phyloP scores from a whole-genome alignment of 2,113 vertebrate genomes.

The Hyaena hyaena region DNA sequence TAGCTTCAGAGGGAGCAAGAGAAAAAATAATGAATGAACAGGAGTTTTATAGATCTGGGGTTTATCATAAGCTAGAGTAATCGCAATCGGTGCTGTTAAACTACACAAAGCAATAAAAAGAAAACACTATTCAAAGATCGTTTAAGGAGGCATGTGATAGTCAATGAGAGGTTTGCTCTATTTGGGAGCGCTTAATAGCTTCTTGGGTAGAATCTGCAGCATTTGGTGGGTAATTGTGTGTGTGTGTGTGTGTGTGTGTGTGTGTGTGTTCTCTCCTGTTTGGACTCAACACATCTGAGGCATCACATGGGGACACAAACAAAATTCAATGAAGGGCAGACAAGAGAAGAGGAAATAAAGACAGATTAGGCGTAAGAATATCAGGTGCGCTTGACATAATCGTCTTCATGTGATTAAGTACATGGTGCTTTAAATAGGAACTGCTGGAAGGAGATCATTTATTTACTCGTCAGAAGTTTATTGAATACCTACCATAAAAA shows the following conservation, averaged over 20 bases:
- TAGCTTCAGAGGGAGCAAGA: constrained; percentile 75
- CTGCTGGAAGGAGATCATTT: constrained; percentile 26
- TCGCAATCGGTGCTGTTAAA: constrained; percentile 79
- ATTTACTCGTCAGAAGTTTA: constrained; percentile 60
- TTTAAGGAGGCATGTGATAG: constrained; percentile 82
- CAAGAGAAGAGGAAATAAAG: neutral
- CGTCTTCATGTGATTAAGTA: constrained; percentile 48
- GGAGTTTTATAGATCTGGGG: constrained; percentile 75
- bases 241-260: neutral
- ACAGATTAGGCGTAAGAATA: neutral
- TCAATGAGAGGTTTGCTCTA: constrained; percentile 78
- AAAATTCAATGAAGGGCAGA: constrained; percentile 40
- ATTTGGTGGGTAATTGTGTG: neutral
- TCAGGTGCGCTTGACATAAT: neutral
- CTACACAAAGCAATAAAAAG: constrained; percentile 84
- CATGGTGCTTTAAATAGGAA: constrained; percentile 36
- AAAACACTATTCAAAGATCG: constrained; percentile 81
- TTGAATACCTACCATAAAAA: constrained; percentile 49
- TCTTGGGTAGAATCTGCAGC: constrained; percentile 65
- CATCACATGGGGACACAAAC: neutral
- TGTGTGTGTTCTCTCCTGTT: neutral
- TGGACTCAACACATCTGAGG: neutral
- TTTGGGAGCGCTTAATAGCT: constrained; percentile 69
- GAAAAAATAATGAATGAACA: constrained; percentile 78
- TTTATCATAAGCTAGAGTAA: constrained; percentile 84